Percentiles rank a stretch among this genome's conserved stretches.
Evolutionary conservation across 2,113 vertebrate genomes (phyloP).

Genomic region (Sula dactylatra): DNA sequence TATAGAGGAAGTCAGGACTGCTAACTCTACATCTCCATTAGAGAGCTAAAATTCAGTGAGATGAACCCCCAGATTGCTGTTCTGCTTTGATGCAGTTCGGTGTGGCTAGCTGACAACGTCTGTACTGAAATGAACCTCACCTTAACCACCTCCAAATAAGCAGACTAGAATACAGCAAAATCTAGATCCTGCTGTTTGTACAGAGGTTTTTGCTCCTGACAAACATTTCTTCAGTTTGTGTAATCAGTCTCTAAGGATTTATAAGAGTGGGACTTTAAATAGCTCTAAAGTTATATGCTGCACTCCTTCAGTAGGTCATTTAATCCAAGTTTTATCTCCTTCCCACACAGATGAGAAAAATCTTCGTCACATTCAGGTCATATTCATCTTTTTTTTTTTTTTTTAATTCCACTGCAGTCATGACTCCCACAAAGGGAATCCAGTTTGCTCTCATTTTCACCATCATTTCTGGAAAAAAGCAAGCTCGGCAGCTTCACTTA

Average conservation of each 20-base stretch:
- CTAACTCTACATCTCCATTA: neutral
- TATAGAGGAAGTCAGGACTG: neutral
- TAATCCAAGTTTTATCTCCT: slow-evolving; percentile 9
- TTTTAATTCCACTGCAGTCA: neutral
- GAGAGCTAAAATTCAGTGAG: neutral
- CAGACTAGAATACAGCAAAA: neutral
- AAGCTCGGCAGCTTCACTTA: neutral
- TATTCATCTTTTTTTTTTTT: neutral
- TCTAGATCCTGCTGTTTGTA: neutral
- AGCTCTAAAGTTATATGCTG: neutral
- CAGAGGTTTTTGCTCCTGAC: neutral
- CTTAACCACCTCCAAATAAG: neutral
- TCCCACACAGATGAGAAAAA: slow-evolving; percentile 11
- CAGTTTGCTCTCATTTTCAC: neutral
- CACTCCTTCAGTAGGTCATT: neutral
- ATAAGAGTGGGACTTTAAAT: neutral
- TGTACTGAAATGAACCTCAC: neutral
- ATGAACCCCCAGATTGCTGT: neutral
- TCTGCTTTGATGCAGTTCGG: neutral
- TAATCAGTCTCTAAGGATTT: neutral
- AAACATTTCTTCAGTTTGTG: neutral
- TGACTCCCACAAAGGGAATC: neutral
- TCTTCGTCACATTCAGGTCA: neutral
- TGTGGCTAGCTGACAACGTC: neutral
- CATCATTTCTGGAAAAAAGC: neutral